Percentiles rank a stretch among this genome's conserved stretches.
Evolutionary conservation across 1,140 invertebrate species (phyloP).

Genomic region (Andrena cerasifolii): DNA sequence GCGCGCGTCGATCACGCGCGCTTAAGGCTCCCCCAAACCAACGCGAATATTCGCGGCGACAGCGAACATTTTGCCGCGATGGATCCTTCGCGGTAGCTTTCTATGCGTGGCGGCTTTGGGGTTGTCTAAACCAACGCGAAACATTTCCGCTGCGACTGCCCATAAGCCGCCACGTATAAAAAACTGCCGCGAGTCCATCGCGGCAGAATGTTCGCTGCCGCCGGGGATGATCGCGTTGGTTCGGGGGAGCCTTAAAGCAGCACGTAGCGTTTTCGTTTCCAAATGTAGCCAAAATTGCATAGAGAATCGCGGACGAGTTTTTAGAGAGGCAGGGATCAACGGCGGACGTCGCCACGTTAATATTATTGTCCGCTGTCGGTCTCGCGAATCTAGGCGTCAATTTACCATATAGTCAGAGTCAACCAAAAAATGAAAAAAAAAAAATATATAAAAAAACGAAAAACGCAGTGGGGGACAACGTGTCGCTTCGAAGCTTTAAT

Average conservation of each 20-base stretch:
- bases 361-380: neutral
- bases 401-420: constrained; percentile 52
- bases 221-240: too few relatives aligned
- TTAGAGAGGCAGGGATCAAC: neutral
- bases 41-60: too few relatives aligned
- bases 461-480: constrained; percentile 58
- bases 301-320: constrained; percentile 3
- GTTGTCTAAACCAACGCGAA: too few relatives aligned
- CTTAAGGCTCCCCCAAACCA: too few relatives aligned
- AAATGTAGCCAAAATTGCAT: constrained; percentile 39
- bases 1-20: neutral
- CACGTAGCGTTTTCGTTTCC: constrained; percentile 8
- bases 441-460: neutral
- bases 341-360: neutral
- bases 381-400: constrained; percentile 50
- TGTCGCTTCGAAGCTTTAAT: constrained; percentile 62
- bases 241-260: too few relatives aligned
- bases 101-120: too few relatives aligned
- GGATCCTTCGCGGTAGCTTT: too few relatives aligned
- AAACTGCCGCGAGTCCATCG: too few relatives aligned
- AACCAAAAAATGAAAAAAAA: constrained; percentile 43
- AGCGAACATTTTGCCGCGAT: too few relatives aligned
- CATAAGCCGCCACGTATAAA: too few relatives aligned
- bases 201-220: too few relatives aligned
- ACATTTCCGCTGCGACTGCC: too few relatives aligned